Base-by-base conservation (phyloP, 2,888 invertebrate species). In the Ectemnius lituratus region DNA sequence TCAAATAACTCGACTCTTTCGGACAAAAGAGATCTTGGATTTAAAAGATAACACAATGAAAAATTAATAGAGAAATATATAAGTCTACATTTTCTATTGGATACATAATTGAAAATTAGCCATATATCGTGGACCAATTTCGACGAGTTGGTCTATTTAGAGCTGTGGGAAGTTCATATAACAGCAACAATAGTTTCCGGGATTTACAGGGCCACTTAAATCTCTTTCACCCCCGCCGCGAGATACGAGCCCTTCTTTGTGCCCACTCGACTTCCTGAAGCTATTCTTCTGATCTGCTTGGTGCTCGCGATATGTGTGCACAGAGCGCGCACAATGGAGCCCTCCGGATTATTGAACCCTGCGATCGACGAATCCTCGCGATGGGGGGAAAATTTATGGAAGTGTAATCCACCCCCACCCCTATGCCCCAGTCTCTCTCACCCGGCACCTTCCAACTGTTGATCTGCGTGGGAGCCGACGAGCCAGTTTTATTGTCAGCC, bases 391-490 rank as follows among this genome's bases (percentile, higher is more conserved):
- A 87, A 89, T 89, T 87, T 89, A 88, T 88, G 85, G 84, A 86
- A 88, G 88, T 89, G 37, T 37, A 37, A 37, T 37, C 37, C 37
- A 37, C 37, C 37, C 37, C 37, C 37, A 37, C 8, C 37, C 37
- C 37, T 37, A 1, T 11, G 5, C 37, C 37, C 37, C 8, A 37
- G 37, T 11, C 37, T 37, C 37, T 6, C 37, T 37, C 37, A 90
- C 89, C 90, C 83, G 85, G 78, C 82, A 83, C 88, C 88, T 85
- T 86, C 89, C 85, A 88, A 87, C 87, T 89, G 88, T 85, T 90
- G 90, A 90, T 90, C 90, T 85, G 90, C 90, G 90, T 90, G 90
- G 90, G 90, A 90, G 89, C 89, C 83, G 67, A 61, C 66, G 62
- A 71, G 73, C 76, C 75, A 85, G 84, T 86, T 86, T 84, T 83